Conservation (phyloP, 2,888 invertebrate species). For the Xestia c-nigrum region DNA sequence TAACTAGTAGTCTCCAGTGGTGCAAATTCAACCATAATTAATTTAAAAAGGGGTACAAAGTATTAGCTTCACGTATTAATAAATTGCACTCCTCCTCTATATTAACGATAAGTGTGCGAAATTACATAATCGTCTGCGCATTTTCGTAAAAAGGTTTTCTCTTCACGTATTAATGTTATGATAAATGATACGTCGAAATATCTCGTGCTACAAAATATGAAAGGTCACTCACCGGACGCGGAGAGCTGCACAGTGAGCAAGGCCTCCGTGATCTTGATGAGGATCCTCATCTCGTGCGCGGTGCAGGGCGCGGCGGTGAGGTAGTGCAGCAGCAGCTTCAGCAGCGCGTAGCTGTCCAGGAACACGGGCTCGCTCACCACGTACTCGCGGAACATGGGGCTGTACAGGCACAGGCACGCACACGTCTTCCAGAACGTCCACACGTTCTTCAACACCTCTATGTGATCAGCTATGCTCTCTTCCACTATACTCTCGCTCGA, state of each 20-base stretch:
- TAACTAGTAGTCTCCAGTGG: too few relatives aligned
- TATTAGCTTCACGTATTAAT: too few relatives aligned
- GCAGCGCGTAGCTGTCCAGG: conserved; percentile 81
- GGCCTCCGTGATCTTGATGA: conserved; percentile 84
- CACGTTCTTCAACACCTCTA: conserved; percentile 83
- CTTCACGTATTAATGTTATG: too few relatives aligned
- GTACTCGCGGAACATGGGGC: conserved; percentile 88
- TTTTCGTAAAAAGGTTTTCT: too few relatives aligned
- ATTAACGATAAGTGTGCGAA: too few relatives aligned
- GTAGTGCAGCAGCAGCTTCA: conserved; percentile 80
- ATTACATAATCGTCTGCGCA: too few relatives aligned
- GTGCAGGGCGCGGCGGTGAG: not conserved
- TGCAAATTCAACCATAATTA: too few relatives aligned
- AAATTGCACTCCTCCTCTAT: too few relatives aligned
- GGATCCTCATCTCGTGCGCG: conserved; percentile 74
- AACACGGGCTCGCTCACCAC: conserved; percentile 82
- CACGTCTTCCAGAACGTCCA: conserved; percentile 89
- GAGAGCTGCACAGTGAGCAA: conserved; percentile 86
- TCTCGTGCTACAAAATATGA: too few relatives aligned
- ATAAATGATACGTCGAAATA: too few relatives aligned
- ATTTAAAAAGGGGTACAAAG: too few relatives aligned
- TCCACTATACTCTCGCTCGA: conserved; percentile 67
- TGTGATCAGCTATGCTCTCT: conserved; percentile 72
- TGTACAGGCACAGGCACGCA: conserved; percentile 88
- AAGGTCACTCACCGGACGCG: conserved; percentile 79